These are phyloP conservation scores for Oryctolagus cuniculus DNA, from an alignment of 2,113 vertebrate species.

Conservation along the genomic window mOryCun1.1 NC_091432.1:153329001-153329500, in stretches of 20 bases:
- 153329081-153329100: constrained; percentile 41
- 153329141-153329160: background rate
- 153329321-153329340: background rate
- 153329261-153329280: background rate
- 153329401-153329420: background rate
- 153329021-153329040: constrained; percentile 33
- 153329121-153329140: constrained; percentile 77
- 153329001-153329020: background rate
- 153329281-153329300: background rate
- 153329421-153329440: background rate
- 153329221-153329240: background rate
- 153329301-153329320: background rate
- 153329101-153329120: constrained; percentile 69
- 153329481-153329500: background rate
- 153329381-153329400: constrained; percentile 7
- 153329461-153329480: constrained; percentile 12
- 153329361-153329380: background rate
- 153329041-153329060: constrained; percentile 43
- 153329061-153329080: constrained; percentile 14
- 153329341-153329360: background rate
- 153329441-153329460: background rate
- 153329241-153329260: background rate
- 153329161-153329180: constrained; percentile 41
- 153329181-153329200: background rate
- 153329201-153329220: background rate